A percentile compares a stretch with the other conserved stretches of the same genome.
Conservation (phyloP, 2,113 vertebrate genomes). For the Brachyhypopomus occidentalis region DNA sequence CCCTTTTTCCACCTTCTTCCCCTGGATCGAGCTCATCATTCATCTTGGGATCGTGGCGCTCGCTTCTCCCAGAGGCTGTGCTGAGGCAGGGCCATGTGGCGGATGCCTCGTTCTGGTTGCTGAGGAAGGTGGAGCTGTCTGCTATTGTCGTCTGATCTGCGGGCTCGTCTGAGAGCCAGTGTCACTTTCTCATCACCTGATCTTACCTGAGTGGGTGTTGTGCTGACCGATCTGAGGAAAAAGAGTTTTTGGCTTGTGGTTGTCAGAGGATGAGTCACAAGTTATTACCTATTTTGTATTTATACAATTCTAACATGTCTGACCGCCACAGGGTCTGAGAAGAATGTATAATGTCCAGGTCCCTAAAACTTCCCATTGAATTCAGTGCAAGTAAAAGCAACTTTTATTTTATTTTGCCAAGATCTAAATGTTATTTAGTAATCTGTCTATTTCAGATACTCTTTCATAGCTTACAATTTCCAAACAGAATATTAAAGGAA, state of each 20-base stretch:
- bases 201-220: not conserved
- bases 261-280: no score
- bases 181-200: not conserved
- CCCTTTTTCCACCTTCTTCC: constrained; percentile 20
- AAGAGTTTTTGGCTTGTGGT: not conserved
- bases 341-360: no score
- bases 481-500: not conserved
- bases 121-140: not conserved
- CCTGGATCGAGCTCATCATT: not conserved
- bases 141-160: constrained; percentile 26
- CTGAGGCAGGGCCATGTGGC: constrained; percentile 11
- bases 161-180: not conserved
- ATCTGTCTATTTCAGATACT: not conserved
- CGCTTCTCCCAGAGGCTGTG: not conserved
- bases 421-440: no score
- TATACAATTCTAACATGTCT: no score
- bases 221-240: not conserved
- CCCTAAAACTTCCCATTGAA: no score
- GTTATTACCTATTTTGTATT: no score
- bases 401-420: no score
- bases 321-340: no score
- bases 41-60: not conserved
- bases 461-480: not conserved
- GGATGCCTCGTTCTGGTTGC: not conserved
- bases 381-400: no score